Conservation (phyloP, 2,888 invertebrate genomes). For the Tetranychus truncatus region DNA sequence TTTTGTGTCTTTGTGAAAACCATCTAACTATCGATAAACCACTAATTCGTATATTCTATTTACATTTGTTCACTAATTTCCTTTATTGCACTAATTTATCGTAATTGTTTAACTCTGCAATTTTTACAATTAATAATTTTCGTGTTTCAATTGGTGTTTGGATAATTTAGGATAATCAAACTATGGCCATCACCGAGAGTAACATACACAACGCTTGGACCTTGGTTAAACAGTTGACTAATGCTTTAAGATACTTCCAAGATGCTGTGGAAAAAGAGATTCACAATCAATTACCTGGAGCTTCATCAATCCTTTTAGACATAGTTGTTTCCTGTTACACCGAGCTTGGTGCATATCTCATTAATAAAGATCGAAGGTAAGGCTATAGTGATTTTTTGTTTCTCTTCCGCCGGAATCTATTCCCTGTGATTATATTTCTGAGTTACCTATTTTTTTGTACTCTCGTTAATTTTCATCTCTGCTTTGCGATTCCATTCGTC, state of each 20-base stretch:
- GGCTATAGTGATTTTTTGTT: conserved; percentile 31
- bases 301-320: conserved; percentile 79
- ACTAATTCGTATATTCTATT: too few relatives aligned
- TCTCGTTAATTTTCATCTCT: too few relatives aligned
- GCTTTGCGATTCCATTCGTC: too few relatives aligned
- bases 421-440: neutral
- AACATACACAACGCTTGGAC: conserved; percentile 12
- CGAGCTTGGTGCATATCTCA: conserved; percentile 27
- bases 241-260: conserved; percentile 66
- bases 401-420: neutral
- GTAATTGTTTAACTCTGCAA: too few relatives aligned
- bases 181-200: neutral
- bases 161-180: neutral
- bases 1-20: too few relatives aligned
- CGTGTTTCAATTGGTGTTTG: too few relatives aligned
- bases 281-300: conserved; percentile 77
- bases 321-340: conserved; percentile 57
- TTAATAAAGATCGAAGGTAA: conserved; percentile 40
- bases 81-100: too few relatives aligned
- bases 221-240: conserved; percentile 40
- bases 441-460: neutral
- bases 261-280: conserved; percentile 81
- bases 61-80: too few relatives aligned
- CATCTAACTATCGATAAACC: too few relatives aligned
- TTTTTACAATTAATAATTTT: too few relatives aligned